Conservation (phyloP, 2,797 vertebrate species). For the Liasis olivaceus region DNA sequence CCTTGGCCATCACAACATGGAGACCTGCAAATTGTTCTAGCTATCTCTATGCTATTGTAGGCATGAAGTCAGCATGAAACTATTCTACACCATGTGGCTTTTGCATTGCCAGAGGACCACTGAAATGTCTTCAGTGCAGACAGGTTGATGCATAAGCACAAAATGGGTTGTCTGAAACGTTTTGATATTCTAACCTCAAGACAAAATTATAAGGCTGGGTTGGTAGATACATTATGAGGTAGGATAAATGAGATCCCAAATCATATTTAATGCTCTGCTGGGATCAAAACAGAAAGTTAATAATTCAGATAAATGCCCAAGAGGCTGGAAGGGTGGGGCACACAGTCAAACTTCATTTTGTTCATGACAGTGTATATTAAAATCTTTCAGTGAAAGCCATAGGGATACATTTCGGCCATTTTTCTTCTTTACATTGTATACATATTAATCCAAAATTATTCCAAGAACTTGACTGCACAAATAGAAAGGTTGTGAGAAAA, state of each 20-base stretch:
- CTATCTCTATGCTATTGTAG: background rate
- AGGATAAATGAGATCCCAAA: background rate
- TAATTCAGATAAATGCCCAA: background rate
- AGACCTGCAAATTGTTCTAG: background rate
- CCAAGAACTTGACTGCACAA: conserved; percentile 59
- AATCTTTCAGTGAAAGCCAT: background rate
- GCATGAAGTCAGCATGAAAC: too few relatives aligned
- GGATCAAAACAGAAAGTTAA: background rate
- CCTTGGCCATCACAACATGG: background rate
- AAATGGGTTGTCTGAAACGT: background rate
- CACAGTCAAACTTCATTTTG: background rate
- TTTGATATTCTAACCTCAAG: background rate
- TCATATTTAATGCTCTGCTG: background rate
- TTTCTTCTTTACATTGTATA: background rate
- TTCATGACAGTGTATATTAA: background rate
- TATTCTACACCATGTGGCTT: too few relatives aligned
- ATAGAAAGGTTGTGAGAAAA: conserved; percentile 48
- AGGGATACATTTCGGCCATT: background rate
- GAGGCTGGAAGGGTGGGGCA: background rate
- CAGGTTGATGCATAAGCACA: background rate
- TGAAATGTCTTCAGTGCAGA: background rate
- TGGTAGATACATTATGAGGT: background rate
- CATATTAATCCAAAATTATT: conserved; percentile 33
- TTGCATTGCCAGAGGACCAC: background rate
- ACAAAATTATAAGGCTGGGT: background rate